phyloP scores from a whole-genome alignment of 2,888 invertebrate species.

The Empis stercorea region DNA sequence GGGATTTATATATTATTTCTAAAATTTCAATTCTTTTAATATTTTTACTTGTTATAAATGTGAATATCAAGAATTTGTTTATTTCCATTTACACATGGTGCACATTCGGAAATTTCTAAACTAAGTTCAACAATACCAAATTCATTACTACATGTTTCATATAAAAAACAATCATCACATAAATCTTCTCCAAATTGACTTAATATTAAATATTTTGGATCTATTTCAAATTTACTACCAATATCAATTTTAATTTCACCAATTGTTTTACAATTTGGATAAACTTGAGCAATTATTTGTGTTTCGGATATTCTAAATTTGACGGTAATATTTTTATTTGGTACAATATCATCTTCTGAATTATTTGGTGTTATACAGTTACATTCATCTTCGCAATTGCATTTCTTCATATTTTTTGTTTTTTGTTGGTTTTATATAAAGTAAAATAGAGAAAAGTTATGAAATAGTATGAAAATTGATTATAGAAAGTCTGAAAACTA shows the following conservation, averaged over 20 bases:
- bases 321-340: conserved; percentile 25
- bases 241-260: conserved; percentile 48
- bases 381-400: no score
- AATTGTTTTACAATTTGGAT: conserved; percentile 38
- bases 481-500: no score
- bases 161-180: conserved; percentile 22
- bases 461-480: no score
- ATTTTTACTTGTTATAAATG: conserved; percentile 33
- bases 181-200: conserved; percentile 36
- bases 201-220: conserved; percentile 39
- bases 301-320: conserved; percentile 29
- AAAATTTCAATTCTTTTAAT: no score
- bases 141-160: conserved; percentile 24
- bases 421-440: no score
- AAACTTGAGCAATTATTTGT: conserved; percentile 31
- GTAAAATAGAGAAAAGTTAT: no score
- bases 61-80: conserved; percentile 24
- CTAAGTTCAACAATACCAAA: conserved; percentile 31
- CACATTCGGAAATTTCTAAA: conserved; percentile 16
- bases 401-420: background rate
- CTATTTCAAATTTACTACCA: conserved; percentile 43
- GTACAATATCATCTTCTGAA: conserved; percentile 15
- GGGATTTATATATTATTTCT: no score
- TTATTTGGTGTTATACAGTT: no score
- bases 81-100: conserved; percentile 3